Evolutionary conservation across 2,797 vertebrate species (phyloP).

Genomic region (Falco novaeseelandiae): DNA sequence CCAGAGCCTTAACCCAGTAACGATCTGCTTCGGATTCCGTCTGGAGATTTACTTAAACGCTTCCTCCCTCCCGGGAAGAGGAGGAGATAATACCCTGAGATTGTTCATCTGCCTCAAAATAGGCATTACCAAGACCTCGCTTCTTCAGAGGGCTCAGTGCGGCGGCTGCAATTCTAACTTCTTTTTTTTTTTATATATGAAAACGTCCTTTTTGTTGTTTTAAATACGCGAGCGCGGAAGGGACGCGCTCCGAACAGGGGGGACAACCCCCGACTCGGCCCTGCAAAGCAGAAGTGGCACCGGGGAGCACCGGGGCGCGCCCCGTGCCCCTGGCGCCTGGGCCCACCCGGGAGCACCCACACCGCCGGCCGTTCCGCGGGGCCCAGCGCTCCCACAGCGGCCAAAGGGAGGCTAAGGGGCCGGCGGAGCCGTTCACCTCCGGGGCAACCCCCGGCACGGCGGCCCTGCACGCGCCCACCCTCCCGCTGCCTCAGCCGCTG

Average conservation of each 20-base stretch:
- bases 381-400: neutral
- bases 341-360: neutral
- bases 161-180: too few relatives aligned
- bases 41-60: neutral
- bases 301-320: neutral
- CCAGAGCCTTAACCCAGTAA: neutral
- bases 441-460: too few relatives aligned
- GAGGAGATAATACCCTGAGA: neutral
- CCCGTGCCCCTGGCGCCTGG: neutral
- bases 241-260: neutral
- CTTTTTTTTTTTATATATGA: neutral
- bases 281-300: neutral
- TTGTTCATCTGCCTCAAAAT: neutral
- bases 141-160: fast-evolving
- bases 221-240: neutral
- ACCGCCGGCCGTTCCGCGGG: too few relatives aligned
- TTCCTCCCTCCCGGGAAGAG: neutral
- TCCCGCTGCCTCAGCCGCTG: neutral
- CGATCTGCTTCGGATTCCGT: neutral
- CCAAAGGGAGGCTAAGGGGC: neutral
- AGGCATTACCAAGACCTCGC: neutral
- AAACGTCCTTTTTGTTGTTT: neutral
- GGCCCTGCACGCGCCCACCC: neutral
- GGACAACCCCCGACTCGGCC: neutral
- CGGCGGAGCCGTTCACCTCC: neutral